Conservation (phyloP, 1,140 invertebrate species). For the Leptinotarsa lineolata region DNA sequence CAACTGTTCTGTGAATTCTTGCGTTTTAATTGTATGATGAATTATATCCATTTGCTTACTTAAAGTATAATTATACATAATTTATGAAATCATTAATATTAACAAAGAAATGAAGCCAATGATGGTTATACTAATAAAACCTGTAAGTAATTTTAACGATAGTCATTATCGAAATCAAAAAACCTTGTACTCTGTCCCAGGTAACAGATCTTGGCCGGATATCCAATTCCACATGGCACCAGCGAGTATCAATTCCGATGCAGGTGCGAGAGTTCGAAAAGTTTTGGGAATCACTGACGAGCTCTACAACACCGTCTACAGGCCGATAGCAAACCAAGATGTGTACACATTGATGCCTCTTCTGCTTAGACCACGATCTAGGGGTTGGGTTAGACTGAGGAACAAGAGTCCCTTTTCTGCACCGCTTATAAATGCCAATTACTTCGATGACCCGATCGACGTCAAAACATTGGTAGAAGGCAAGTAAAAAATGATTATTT, state of each 20-base stretch:
- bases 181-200: slow-evolving; percentile 18
- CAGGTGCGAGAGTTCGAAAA: slow-evolving; percentile 73
- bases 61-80: too few species aligned
- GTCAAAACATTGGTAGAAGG: slow-evolving; percentile 77
- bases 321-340: slow-evolving; percentile 68
- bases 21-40: too few species aligned
- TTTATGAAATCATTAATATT: too few species aligned
- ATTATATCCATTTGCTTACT: too few species aligned
- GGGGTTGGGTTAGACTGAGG: slow-evolving; percentile 74
- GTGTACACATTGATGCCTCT: slow-evolving; percentile 84
- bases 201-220: slow-evolving; percentile 76
- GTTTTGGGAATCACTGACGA: slow-evolving; percentile 82
- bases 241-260: slow-evolving; percentile 80
- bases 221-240: slow-evolving; percentile 88
- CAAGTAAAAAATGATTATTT: not conserved
- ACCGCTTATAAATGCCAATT: slow-evolving; percentile 88
- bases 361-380: slow-evolving; percentile 76
- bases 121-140: too few species aligned
- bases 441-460: slow-evolving; percentile 78
- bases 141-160: too few species aligned
- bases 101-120: too few species aligned
- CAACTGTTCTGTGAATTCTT: too few species aligned
- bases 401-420: slow-evolving; percentile 81
- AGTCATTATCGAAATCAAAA: too few species aligned
- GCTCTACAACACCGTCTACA: slow-evolving; percentile 77